These are phyloP conservation scores for Halcyon senegalensis DNA, from an alignment of 2,113 vertebrate genomes.

Conservation along the genomic window DNA sequence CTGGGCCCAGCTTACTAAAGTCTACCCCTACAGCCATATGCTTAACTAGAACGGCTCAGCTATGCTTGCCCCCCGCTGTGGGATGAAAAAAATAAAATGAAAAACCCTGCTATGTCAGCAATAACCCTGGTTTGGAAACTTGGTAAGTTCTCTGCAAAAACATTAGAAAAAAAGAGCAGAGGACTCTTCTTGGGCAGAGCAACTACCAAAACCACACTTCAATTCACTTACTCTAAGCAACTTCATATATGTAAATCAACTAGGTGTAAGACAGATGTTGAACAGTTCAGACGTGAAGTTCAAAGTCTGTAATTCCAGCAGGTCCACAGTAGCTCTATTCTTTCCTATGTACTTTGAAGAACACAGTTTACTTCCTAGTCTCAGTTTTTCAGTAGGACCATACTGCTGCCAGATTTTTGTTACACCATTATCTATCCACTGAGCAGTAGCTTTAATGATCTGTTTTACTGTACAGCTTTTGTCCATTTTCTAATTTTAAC, in stretches of 20 bases:
- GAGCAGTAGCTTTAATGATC: neutral
- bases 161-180: neutral
- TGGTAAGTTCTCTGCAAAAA: neutral
- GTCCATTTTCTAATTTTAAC: neutral
- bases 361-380: neutral
- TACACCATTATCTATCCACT: neutral
- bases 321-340: neutral
- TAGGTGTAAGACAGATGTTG: neutral
- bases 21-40: neutral
- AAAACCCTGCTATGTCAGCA: neutral
- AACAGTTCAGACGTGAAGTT: neutral
- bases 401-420: neutral
- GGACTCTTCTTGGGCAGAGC: neutral
- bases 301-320: neutral
- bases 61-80: neutral
- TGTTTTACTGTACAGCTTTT: neutral
- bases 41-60: neutral
- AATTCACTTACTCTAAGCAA: neutral
- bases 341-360: neutral
- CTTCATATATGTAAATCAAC: neutral
- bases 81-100: neutral
- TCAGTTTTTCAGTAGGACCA: neutral
- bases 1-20: neutral
- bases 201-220: neutral
- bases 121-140: neutral